phyloP scores from a whole-genome alignment of 2,113 vertebrate genomes.

The Leptocoma aspasia region DNA sequence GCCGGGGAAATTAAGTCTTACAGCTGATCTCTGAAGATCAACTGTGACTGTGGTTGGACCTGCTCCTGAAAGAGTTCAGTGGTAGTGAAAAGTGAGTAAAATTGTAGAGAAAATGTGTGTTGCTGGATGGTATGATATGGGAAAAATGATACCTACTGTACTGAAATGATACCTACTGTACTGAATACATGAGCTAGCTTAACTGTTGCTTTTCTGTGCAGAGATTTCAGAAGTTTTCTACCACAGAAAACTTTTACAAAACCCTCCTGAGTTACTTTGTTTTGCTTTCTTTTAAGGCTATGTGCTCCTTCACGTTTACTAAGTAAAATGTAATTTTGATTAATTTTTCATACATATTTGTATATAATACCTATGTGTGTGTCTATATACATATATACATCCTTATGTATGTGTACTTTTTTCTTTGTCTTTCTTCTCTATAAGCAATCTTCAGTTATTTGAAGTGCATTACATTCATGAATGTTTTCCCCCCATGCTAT shows the following conservation, averaged over 20 bases:
- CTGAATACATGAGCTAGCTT: neutral
- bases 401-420: neutral
- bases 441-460: neutral
- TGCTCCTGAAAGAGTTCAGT: neutral
- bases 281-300: neutral
- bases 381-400: too few species aligned
- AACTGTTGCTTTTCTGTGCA: neutral
- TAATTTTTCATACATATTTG: neutral
- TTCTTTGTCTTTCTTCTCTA: neutral
- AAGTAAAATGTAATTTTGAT: neutral
- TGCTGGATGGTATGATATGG: neutral
- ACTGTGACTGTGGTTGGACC: neutral
- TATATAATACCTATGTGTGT: neutral
- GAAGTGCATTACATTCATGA: neutral
- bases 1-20: neutral
- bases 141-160: neutral
- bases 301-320: neutral
- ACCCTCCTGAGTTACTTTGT: neutral
- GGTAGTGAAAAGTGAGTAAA: neutral
- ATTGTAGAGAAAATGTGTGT: neutral
- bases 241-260: neutral
- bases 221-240: neutral
- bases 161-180: neutral
- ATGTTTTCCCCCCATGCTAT: neutral
- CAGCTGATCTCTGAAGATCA: neutral